Conservation (phyloP, 2,113 vertebrate genomes). For the Coturnix japonica region DNA sequence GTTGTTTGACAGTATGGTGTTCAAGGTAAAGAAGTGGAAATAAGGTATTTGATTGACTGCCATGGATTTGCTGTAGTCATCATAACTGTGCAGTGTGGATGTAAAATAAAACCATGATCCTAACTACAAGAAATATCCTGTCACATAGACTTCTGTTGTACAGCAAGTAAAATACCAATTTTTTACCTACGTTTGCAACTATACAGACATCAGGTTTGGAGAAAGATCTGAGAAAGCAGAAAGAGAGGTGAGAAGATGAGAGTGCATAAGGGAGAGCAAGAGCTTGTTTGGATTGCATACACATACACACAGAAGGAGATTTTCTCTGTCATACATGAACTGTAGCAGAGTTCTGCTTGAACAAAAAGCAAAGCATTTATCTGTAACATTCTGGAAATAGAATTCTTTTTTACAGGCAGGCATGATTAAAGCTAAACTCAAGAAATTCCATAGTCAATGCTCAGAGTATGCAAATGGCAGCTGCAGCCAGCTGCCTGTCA, state of each 20-base stretch:
- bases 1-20: neutral
- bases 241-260: neutral
- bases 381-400: neutral
- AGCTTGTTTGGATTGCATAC: neutral
- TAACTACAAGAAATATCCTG: neutral
- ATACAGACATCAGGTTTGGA: neutral
- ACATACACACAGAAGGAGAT: fast-evolving
- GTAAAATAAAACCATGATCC: neutral
- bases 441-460: neutral
- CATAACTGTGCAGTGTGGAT: neutral
- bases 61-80: neutral
- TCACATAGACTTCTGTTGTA: neutral
- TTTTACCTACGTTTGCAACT: neutral
- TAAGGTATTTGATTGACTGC: neutral
- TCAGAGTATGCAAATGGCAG: neutral
- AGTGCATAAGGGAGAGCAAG: fast-evolving
- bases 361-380: neutral
- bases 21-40: neutral
- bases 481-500: neutral
- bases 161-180: fast-evolving
- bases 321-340: neutral
- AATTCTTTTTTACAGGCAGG: no score
- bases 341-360: neutral
- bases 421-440: neutral
- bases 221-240: neutral